These are phyloP conservation scores for Drosophila ezoana DNA, from an alignment of 2,888 invertebrate genomes.

Conservation along the genomic window DNA sequence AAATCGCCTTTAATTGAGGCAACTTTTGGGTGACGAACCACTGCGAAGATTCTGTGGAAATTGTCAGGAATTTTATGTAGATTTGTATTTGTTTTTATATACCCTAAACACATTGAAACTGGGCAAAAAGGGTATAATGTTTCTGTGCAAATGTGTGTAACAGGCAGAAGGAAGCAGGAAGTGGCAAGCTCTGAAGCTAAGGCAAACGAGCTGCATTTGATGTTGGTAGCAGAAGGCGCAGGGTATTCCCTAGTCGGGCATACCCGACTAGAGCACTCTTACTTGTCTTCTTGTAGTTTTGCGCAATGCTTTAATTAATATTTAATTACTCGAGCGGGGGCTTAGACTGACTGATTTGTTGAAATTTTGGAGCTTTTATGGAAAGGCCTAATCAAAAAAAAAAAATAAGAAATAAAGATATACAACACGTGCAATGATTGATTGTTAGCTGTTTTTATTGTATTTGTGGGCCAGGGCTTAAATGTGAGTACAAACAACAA, in stretches of 20 bases:
- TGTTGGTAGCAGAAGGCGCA: too few relatives aligned
- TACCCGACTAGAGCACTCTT: neutral
- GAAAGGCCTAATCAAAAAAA: slow-evolving; percentile 53
- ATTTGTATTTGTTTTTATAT: slow-evolving; percentile 1
- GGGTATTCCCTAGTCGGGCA: too few relatives aligned
- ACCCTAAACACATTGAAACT: too few relatives aligned
- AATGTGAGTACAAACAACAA: slow-evolving; percentile 10
- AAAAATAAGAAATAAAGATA: slow-evolving; percentile 23
- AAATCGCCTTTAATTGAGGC: slow-evolving; percentile 76
- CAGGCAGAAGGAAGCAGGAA: too few relatives aligned
- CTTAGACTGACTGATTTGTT: slow-evolving; percentile 57
- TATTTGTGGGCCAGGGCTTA: slow-evolving; percentile 30
- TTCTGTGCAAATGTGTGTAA: too few relatives aligned
- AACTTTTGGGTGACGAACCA: slow-evolving; percentile 71
- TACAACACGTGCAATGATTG: slow-evolving; percentile 75
- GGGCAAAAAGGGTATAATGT: too few relatives aligned
- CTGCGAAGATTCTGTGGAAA: slow-evolving; percentile 30
- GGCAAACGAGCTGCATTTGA: too few relatives aligned
- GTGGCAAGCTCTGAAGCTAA: too few relatives aligned
- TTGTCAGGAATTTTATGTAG: slow-evolving; percentile 38
- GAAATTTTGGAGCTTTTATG: slow-evolving; percentile 16
- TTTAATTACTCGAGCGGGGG: slow-evolving; percentile 47
- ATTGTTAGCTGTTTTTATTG: slow-evolving; percentile 60
- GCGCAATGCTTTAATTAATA: slow-evolving; percentile 57
- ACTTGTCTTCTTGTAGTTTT: slow-evolving; percentile 18